Evolutionary conservation across 2,113 vertebrate genomes (phyloP), one percentile per base, ranked within the genome.

Genomic region (Pygoscelis adeliae): DNA sequence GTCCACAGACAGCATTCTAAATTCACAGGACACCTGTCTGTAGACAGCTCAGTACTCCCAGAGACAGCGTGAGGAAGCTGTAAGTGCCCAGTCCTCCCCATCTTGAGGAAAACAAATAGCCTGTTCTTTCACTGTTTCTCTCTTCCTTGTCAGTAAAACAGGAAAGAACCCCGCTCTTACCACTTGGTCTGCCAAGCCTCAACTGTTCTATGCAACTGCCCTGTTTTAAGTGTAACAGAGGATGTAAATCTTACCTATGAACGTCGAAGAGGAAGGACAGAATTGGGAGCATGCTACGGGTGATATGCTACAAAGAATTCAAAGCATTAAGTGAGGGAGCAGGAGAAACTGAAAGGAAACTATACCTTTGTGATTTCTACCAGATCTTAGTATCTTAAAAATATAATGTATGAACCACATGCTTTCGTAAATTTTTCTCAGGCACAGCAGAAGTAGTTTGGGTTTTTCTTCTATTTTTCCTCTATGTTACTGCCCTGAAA

Each of bases 381-480:
- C 56, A 89, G 40, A 83, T 59, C 47, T 74, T 44, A 53, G 27
- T 50, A 36, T 94, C 42, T 94, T 79, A 72, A 46, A 80, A 83
- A 58, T 23, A 36, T 9, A 69, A 63, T 5, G 6, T 61, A 52
- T 1, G 11, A 88, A 67, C 38, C 29, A 25, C 18, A 40, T 34
- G 74, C 34, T 89, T 95, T 66, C 42, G 46, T 50, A 95, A 46
- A 70, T 76, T 92, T 80, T 87, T 91, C 92, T 86, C 32, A 86
- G 93, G 81, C 6, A 55, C 0, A 46, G 81, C 21, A 87, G 66
- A 93, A 79, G 2, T 72, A 58, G 29, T 71, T 82, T 70, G 6
- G 6, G 5, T 40, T 56, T 38, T 88, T 70, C 49, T 63, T 87
- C 80, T 83, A 10, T 40, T 46, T 95, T 86, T 63, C 53, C n/a